These are phyloP conservation scores for Rhabdomys pumilio DNA, from an alignment of 2,797 vertebrate genomes.

Conservation along the genomic window DNA sequence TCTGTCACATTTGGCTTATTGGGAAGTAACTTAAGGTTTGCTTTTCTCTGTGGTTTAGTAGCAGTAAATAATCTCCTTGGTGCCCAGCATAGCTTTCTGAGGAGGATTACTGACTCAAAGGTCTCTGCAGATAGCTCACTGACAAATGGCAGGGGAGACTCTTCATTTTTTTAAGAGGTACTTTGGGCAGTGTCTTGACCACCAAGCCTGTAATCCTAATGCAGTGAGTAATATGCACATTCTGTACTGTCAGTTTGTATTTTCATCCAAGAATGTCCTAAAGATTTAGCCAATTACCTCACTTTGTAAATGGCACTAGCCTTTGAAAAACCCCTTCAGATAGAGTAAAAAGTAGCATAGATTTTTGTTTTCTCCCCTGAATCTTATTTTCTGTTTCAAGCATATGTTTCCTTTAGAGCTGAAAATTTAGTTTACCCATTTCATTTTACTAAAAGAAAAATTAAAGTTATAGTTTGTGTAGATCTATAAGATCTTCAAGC, in stretches of 20 bases:
- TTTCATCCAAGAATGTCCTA: neutral
- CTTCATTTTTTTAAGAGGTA: neutral
- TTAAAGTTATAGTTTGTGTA: neutral
- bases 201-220: neutral
- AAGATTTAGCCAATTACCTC: neutral
- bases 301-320: neutral
- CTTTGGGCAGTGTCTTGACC: neutral
- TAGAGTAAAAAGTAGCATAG: neutral
- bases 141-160: neutral
- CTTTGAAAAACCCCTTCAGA: slow-evolving; percentile 5
- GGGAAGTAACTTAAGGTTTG: slow-evolving; percentile 3
- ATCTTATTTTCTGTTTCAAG: slow-evolving; percentile 56
- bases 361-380: neutral
- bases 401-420: neutral
- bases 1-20: neutral
- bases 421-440: neutral
- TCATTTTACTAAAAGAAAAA: neutral
- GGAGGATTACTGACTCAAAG: neutral
- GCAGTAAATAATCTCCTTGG: neutral
- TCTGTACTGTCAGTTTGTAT: fast-evolving
- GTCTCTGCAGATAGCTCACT: neutral
- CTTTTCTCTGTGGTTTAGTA: slow-evolving; percentile 7
- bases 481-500: neutral
- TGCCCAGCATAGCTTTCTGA: neutral
- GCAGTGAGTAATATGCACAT: fast-evolving